A percentile compares a stretch with the other conserved stretches of the same genome.
These are phyloP conservation scores for Dicentrarchus labrax DNA, from an alignment of 2,113 vertebrate genomes.

Conservation along the genomic window DNA sequence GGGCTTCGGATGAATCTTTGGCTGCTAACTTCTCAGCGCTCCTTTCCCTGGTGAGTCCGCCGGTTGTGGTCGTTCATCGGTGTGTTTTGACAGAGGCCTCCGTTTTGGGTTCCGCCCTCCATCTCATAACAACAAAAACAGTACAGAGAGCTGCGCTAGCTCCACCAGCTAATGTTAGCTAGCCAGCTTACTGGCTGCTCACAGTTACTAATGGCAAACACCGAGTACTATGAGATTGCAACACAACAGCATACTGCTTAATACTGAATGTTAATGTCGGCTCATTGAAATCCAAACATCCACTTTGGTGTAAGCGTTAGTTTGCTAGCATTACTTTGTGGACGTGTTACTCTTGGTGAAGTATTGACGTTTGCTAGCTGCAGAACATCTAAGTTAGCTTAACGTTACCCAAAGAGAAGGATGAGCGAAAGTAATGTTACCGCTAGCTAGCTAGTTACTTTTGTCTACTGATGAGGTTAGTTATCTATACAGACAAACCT, in stretches of 20 bases:
- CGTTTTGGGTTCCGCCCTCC: slow-evolving; percentile 85
- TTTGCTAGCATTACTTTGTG: slow-evolving; percentile 26
- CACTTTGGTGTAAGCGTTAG: slow-evolving; percentile 1
- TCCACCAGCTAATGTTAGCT: slow-evolving; percentile 52
- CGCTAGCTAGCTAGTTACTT: not conserved
- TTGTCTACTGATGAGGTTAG: not conserved
- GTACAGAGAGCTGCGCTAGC: slow-evolving; percentile 66
- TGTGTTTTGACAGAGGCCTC: slow-evolving; percentile 87
- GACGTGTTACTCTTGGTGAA: slow-evolving; percentile 1
- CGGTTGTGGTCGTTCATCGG: slow-evolving; percentile 52
- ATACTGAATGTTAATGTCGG: not conserved
- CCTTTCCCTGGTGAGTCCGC: slow-evolving; percentile 76
- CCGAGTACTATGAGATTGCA: not conserved
- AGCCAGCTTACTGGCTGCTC: not conserved
- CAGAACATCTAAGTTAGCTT: slow-evolving; percentile 8
- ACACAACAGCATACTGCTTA: not conserved
- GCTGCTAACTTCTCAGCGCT: slow-evolving; percentile 27
- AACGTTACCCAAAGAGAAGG: not conserved
- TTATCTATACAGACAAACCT: not conserved
- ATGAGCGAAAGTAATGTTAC: not conserved
- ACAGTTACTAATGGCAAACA: slow-evolving; percentile 3
- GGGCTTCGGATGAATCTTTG: slow-evolving; percentile 58
- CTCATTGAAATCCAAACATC: not conserved
- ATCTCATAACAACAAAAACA: slow-evolving; percentile 88
- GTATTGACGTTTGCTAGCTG: slow-evolving; percentile 24